Conservation (phyloP, 2,797 vertebrate species). For the Lepilemur ruficaudatus region DNA sequence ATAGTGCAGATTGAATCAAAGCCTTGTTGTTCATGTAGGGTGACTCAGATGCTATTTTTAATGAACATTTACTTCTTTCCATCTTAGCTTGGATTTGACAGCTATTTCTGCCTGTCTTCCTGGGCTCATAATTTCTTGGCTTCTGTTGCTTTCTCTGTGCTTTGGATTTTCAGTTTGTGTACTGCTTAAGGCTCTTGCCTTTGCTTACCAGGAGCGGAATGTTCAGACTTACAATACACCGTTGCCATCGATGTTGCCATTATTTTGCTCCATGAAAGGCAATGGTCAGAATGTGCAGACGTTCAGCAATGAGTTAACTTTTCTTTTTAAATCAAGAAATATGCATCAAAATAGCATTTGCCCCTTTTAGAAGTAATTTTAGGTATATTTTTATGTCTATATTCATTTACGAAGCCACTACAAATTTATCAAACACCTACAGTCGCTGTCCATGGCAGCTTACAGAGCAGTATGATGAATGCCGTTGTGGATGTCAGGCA, state of each 20-base stretch:
- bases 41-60: slow-evolving; percentile 31
- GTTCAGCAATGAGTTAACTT: not conserved
- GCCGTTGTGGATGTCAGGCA: not conserved
- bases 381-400: not conserved
- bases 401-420: not conserved
- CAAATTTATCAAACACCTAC: not conserved
- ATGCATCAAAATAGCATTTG: not conserved
- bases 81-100: not conserved
- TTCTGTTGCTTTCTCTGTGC: not conserved
- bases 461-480: not conserved
- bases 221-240: not conserved
- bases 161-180: not conserved
- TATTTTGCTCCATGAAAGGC: not conserved
- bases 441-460: not conserved
- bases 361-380: not conserved
- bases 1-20: not conserved
- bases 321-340: not conserved
- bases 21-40: not conserved
- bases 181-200: not conserved
- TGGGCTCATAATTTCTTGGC: not conserved
- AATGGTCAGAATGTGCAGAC: not conserved
- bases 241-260: not conserved
- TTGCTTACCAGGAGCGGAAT: not conserved
- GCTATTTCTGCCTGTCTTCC: not conserved
- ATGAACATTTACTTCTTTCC: slow-evolving; percentile 12